Base-by-base conservation (phyloP, 2,888 invertebrate genomes). In the Calameuta filiformis region DNA sequence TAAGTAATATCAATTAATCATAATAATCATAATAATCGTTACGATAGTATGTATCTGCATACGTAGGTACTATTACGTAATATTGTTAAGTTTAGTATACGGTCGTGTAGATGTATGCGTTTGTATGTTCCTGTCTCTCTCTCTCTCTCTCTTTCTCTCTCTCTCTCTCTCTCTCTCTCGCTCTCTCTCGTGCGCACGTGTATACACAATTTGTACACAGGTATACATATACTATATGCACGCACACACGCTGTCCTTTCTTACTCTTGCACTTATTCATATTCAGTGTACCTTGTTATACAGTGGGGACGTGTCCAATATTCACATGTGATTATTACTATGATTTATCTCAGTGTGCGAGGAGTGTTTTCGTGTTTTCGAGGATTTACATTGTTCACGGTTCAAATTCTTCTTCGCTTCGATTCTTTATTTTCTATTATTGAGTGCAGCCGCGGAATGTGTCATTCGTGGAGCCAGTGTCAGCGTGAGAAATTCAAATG, bases 21-120 rank as follows among this genome's bases (percentile, higher is more conserved):
- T 81, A 73, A 78, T 75, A 79, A 77, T 83, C 23, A 79, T 79
- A 79, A 80, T 79, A 77, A 76, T 75, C 75, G n/a, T 80, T 78
- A 79, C 76, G 69, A 75, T 68, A 77, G 71, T 81, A 81, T 33
- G 73, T 76, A 35, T 73, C 76, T 76, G 71, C 35, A 40, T 76
- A 76, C 68, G 73, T 76, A 73, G 34, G 33, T 74, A 30, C 33
- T 71, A 71, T 71, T 71, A 71, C 71, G 34, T 73, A 73, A 40
- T 76, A 71, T 73, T 35, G 73, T 76, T 77, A 74, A 77, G 68
- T 77, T 76, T 56, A 74, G 73, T 73, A 77, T 75, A 75, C 68
- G 73, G 15, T 68, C 68, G 73, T 77, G 69, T 77, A 74, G 73
- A 40, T 75, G 34, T 75, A 12, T 75, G 75, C 12, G 15, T 71